A percentile compares a stretch with the other conserved stretches of the same genome.
Evolutionary conservation across 2,113 vertebrate species (phyloP).

Genomic region (Ophiodon elongatus): DNA sequence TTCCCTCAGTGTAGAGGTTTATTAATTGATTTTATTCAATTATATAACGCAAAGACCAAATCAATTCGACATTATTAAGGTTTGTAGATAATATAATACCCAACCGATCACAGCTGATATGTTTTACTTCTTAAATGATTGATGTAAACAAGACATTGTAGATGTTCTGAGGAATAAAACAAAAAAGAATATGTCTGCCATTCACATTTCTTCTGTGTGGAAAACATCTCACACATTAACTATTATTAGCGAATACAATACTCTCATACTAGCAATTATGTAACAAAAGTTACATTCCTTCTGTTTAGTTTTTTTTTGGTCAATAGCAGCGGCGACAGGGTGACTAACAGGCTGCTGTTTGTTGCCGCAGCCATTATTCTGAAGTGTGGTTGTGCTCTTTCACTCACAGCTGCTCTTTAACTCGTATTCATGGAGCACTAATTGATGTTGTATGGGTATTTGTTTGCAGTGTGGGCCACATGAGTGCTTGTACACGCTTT

Average conservation of each 20-base stretch:
- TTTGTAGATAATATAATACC: neutral
- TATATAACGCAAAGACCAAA: neutral
- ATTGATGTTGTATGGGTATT: conserved; percentile 43
- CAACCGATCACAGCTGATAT: neutral
- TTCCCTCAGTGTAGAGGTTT: neutral
- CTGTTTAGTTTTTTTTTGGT: neutral
- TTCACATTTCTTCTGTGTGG: neutral
- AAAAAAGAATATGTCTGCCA: neutral
- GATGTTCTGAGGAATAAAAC: neutral
- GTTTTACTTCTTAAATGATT: neutral
- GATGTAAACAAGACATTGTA: neutral
- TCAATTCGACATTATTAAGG: neutral
- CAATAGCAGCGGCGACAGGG: neutral
- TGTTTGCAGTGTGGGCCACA: conserved; percentile 31
- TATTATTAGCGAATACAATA: neutral
- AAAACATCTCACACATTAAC: neutral
- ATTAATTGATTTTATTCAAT: neutral
- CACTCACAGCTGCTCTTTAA: conserved; percentile 44
- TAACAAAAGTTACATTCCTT: neutral
- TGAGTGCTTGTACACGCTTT: conserved; percentile 14
- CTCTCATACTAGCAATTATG: neutral
- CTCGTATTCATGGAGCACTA: conserved; percentile 42
- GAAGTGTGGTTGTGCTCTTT: conserved; percentile 44
- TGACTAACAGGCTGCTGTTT: conserved; percentile 39
- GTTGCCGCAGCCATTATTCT: conserved; percentile 42